These are phyloP conservation scores for Pseudolaguvia tuberculata DNA, from an alignment of 2,113 vertebrate species.

Conservation along the genomic window DNA sequence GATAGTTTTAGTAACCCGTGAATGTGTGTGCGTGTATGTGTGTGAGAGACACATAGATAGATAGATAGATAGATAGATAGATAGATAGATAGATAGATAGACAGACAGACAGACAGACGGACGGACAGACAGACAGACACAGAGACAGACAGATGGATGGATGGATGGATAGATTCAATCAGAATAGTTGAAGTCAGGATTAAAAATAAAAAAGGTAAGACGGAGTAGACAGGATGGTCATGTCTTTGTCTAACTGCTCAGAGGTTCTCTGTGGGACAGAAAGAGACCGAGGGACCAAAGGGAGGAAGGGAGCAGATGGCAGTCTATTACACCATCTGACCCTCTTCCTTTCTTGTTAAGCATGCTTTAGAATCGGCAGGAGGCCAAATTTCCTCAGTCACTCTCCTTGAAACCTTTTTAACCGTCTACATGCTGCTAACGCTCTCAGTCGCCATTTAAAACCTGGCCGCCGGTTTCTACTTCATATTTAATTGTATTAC, in stretches of 20 bases:
- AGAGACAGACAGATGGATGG: too few species aligned
- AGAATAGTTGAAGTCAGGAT: not conserved
- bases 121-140: too few species aligned
- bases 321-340: slow-evolving; percentile 61
- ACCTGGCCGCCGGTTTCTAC: not conserved
- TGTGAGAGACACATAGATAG: too few species aligned
- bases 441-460: slow-evolving; percentile 19
- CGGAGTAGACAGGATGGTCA: slow-evolving; percentile 23
- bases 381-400: slow-evolving; percentile 21
- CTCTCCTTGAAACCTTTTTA: slow-evolving; percentile 24
- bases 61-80: too few species aligned
- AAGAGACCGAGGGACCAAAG: slow-evolving; percentile 26
- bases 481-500: slow-evolving; percentile 23
- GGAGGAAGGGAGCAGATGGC: slow-evolving; percentile 58
- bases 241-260: slow-evolving; percentile 42
- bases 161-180: too few species aligned
- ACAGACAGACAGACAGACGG: too few species aligned
- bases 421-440: slow-evolving; percentile 7
- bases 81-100: too few species aligned
- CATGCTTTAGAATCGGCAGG: slow-evolving; percentile 41
- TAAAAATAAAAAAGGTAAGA: slow-evolving; percentile 16
- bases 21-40: too few species aligned
- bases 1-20: too few species aligned
- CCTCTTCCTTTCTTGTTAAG: slow-evolving; percentile 47
- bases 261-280: slow-evolving; percentile 39